Evolutionary conservation across 2,113 vertebrate species (phyloP).

Genomic region (Oncorhynchus mykiss): DNA sequence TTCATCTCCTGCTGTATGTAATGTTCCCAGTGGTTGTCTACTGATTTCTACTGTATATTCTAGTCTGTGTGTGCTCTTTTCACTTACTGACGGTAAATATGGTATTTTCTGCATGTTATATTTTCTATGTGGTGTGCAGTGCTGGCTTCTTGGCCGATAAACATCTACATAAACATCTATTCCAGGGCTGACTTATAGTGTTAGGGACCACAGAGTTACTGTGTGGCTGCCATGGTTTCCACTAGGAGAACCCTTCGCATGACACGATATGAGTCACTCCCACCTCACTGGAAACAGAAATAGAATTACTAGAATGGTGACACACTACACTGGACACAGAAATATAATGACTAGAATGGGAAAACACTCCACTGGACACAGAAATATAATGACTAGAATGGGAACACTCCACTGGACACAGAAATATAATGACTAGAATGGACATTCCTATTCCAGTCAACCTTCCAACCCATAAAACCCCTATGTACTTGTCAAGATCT

Average conservation of each 20-base stretch:
- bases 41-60: too few species aligned
- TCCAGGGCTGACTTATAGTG: conserved; percentile 56
- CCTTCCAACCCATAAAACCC: not conserved
- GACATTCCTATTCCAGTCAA: not conserved
- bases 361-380: not conserved
- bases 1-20: too few species aligned
- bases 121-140: conserved; percentile 61
- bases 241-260: conserved; percentile 45
- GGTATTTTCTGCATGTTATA: conserved; percentile 49
- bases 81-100: not conserved
- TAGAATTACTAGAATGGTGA: too few species aligned
- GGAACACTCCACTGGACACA: too few species aligned
- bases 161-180: conserved; percentile 52
- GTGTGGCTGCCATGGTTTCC: conserved; percentile 15
- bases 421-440: too few species aligned
- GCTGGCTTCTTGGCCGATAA: conserved; percentile 69
- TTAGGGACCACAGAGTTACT: conserved; percentile 38
- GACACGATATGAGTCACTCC: conserved; percentile 50
- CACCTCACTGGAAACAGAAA: not conserved
- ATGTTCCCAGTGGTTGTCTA: too few species aligned
- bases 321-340: too few species aligned
- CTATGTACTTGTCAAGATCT: too few species aligned
- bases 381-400: not conserved
- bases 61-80: not conserved
- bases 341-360: too few species aligned